Conservation (phyloP, 2,113 vertebrate species). For the Tragelaphus scriptus region DNA sequence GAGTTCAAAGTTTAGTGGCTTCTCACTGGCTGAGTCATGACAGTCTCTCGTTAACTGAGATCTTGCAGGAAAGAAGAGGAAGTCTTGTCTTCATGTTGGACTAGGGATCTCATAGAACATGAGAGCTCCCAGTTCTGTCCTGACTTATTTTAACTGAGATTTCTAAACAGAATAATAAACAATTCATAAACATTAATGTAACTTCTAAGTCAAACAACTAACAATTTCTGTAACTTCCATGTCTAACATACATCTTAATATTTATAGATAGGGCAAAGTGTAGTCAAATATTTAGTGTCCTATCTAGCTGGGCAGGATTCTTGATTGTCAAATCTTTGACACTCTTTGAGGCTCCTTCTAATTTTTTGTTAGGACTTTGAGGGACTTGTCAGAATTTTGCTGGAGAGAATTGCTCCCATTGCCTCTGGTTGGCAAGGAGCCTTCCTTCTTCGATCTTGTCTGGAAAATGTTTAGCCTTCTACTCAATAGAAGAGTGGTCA, state of each 20-base stretch:
- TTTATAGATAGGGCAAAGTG: background rate
- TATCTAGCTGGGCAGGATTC: background rate
- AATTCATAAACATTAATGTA: background rate
- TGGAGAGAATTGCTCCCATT: background rate
- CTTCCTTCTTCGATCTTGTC: background rate
- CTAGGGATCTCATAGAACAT: background rate
- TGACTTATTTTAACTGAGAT: background rate
- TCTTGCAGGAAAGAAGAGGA: background rate
- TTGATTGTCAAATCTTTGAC: background rate
- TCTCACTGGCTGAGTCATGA: background rate
- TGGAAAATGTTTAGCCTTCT: background rate
- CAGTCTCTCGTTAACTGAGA: background rate
- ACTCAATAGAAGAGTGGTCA: background rate
- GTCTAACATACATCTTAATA: background rate
- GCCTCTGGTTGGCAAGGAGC: background rate
- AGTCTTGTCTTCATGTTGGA: background rate
- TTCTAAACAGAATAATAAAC: background rate
- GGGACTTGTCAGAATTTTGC: background rate
- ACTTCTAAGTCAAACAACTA: background rate
- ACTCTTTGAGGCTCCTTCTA: background rate
- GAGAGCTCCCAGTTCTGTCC: background rate
- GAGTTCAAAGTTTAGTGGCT: background rate
- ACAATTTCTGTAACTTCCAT: background rate
- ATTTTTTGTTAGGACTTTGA: background rate
- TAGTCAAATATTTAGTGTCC: too few relatives aligned